phyloP scores from a whole-genome alignment of 2,113 vertebrate species.

The Talpa occidentalis region DNA sequence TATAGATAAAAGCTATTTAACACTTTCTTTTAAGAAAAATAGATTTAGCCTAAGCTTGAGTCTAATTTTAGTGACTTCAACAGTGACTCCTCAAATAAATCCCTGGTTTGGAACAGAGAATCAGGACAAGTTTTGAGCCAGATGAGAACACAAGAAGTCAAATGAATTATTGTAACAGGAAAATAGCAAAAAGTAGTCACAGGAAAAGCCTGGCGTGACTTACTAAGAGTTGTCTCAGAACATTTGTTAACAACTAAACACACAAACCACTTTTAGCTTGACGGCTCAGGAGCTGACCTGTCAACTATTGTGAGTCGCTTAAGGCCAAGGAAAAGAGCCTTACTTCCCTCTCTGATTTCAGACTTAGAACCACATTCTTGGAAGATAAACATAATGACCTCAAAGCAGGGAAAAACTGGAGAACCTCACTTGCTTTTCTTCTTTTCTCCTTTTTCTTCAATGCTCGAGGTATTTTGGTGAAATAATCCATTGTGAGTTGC shows the following conservation, averaged over 20 bases:
- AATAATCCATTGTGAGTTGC: neutral
- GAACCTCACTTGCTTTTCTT: neutral
- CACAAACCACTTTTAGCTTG: neutral
- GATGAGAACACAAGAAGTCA: neutral
- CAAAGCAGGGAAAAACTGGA: neutral
- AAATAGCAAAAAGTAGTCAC: neutral
- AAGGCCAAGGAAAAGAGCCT: neutral
- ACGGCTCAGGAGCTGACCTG: neutral
- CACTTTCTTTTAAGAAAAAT: neutral
- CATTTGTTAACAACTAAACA: neutral
- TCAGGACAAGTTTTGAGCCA: neutral
- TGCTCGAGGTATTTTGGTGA: neutral
- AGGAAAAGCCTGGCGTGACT: neutral
- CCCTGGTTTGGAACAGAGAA: neutral
- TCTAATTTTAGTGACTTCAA: neutral
- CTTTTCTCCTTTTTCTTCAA: neutral
- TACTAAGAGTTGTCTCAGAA: neutral
- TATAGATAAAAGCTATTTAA: neutral
- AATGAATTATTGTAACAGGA: neutral
- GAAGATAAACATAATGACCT: neutral
- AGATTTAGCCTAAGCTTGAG: neutral
- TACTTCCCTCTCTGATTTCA: neutral
- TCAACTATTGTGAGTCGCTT: neutral
- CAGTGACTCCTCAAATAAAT: neutral
- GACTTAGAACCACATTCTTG: neutral